Base-by-base conservation (phyloP, 2,113 vertebrate species). In the Nycticryphes semicollaris region DNA sequence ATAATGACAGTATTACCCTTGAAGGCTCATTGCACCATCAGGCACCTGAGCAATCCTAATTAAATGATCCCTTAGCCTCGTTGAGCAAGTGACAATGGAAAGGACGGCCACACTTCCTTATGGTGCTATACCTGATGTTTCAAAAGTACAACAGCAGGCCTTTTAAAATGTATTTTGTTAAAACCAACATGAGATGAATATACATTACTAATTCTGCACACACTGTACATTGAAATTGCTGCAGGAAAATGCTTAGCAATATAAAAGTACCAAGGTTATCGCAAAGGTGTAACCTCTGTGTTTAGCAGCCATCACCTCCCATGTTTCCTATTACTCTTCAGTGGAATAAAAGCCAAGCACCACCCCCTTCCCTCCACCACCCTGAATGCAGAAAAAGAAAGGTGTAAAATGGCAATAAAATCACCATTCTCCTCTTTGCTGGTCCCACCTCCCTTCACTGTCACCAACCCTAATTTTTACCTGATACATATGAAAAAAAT, bases 41-140 rank as follows among this genome's bases (percentile, higher is more conserved):
- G 33, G 45, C 3, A 8, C 50, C 9, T 1, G 4, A 74, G 19
- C 31, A 39, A 74, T 39, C 30, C 20, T 45, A 37, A 41, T 30
- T n/a, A 21, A 89, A 48, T 0, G 0, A 57, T 33, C 8, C 28
- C 25, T 54, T 33, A 31, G 48, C 43, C 24, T 80, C 0, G 0
- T 28, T n/a, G 35, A 56, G 28, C 17, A 41, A 80, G 23, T 22
- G 30, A 54, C 69, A 45, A 66, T 0, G 1, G 31, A 81, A 82
- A 8, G 43, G 30, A 64, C 2, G 1, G 51, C 25, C 22, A 14
- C n/a, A 28, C 21, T 39, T 82, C 45, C 35, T 48, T 33, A 63
- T 0, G 11, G 19, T 73, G 66, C 17, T 45, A 17, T 45, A 68
- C 56, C 22, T 2, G 1, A 68, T 18, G 28, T 30, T 74, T 78